Evolutionary conservation across 1,140 invertebrate genomes (phyloP).

Genomic region (Dicyema japonicum): DNA sequence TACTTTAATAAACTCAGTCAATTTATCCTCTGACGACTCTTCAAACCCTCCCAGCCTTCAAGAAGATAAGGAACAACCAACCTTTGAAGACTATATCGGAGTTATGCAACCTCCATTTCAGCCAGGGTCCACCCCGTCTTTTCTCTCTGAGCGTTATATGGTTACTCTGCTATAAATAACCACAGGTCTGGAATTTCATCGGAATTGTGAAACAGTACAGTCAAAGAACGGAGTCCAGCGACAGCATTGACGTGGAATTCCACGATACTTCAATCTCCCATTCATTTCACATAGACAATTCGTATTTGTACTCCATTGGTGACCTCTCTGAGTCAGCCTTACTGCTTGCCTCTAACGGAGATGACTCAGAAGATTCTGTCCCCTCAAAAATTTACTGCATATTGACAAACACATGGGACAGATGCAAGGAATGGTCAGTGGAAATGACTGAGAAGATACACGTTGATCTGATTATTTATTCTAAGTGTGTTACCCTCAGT

Average conservation of each 20-base stretch:
- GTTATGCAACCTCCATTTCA: slow-evolving; percentile 53
- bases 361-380: no score
- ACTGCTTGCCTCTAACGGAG: slow-evolving; percentile 34
- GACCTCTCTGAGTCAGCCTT: slow-evolving; percentile 40
- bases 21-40: no score
- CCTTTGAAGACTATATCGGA: no score
- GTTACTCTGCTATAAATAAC: slow-evolving; percentile 12
- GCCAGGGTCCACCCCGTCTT: slow-evolving; percentile 46
- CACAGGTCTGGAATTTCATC: slow-evolving; percentile 18
- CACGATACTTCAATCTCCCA: slow-evolving; percentile 60
- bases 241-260: slow-evolving; percentile 63
- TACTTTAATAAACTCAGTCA: no score
- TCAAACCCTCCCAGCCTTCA: no score
- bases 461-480: slow-evolving; percentile 11
- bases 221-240: slow-evolving; percentile 12
- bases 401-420: no score
- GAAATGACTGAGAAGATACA: slow-evolving; percentile 40
- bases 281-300: slow-evolving; percentile 50
- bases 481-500: no score
- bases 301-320: slow-evolving; percentile 39
- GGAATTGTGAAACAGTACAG: slow-evolving; percentile 16
- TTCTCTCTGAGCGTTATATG: slow-evolving; percentile 45
- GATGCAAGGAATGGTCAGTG: slow-evolving; percentile 51
- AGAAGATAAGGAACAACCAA: no score
- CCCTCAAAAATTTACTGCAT: no score